Conservation (phyloP, 2,113 vertebrate genomes). For the Hydrolagus affinis region DNA sequence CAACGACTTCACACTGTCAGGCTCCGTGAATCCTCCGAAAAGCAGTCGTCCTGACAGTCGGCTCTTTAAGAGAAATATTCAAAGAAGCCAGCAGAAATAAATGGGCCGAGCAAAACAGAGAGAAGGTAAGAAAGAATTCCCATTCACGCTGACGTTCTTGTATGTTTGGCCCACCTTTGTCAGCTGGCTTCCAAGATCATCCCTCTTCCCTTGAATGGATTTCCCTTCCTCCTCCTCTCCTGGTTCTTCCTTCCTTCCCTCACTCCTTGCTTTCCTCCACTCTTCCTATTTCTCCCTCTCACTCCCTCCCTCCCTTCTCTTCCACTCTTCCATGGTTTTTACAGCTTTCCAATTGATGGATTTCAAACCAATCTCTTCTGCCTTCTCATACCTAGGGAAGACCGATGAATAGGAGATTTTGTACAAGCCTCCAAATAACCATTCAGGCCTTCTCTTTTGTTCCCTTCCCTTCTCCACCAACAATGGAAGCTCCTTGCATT, state of each 20-base stretch:
- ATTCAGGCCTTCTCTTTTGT: background rate
- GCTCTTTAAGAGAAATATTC: no score
- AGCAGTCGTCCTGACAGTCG: no score
- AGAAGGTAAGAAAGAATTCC: no score
- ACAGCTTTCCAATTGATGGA: background rate
- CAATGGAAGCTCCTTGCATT: no score
- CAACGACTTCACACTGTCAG: no score
- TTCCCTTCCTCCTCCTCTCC: background rate
- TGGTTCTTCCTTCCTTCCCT: background rate
- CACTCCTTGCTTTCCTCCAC: constrained; percentile 24
- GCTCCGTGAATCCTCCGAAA: no score
- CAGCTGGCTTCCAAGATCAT: background rate
- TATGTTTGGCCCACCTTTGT: no score
- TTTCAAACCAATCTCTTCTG: no score
- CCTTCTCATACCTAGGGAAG: background rate
- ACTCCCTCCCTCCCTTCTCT: no score
- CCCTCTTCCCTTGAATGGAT: background rate
- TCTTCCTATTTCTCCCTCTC: background rate
- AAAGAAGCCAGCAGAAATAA: no score
- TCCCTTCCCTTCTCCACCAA: background rate
- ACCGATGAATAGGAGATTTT: background rate
- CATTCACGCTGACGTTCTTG: no score
- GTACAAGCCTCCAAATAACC: background rate
- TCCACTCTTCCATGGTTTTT: background rate
- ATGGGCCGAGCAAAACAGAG: no score